A percentile compares a stretch with the other conserved stretches of the same genome.
Conservation (phyloP, 1,140 invertebrate genomes). For the Frieseomelitta varia region DNA sequence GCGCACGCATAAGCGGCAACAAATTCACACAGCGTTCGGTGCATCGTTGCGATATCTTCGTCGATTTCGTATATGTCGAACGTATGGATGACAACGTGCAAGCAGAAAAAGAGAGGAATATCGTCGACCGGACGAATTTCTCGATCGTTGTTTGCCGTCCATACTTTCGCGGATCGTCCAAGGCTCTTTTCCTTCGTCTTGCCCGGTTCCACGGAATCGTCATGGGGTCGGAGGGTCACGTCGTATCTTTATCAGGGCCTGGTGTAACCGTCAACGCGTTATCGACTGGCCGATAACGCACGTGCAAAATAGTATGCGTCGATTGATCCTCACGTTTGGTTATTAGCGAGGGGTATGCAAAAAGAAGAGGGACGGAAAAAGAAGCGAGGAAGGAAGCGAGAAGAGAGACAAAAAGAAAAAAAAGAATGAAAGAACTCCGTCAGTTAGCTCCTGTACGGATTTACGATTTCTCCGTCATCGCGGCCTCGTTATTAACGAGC, state of each 20-base stretch:
- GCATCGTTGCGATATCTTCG: slow-evolving; percentile 53
- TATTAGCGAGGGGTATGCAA: neutral
- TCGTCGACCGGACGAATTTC: slow-evolving; percentile 2
- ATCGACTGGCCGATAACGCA: slow-evolving; percentile 71
- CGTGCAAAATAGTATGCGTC: slow-evolving; percentile 76
- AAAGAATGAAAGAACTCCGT: neutral
- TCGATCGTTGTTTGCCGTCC: neutral
- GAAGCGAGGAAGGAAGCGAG: neutral
- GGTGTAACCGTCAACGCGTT: slow-evolving; percentile 69
- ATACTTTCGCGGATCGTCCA: neutral
- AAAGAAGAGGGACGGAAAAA: neutral
- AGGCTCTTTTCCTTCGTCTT: slow-evolving; percentile 29
- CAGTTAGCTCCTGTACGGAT: neutral
- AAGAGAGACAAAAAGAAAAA: neutral
- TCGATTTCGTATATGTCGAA: slow-evolving; percentile 18
- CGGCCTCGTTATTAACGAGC: slow-evolving; percentile 46
- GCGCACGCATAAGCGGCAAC: slow-evolving; percentile 51
- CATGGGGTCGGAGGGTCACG: slow-evolving; percentile 76
- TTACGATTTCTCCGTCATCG: slow-evolving; percentile 8
- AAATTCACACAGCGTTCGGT: slow-evolving; percentile 16
- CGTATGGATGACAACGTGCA: neutral
- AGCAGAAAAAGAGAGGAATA: neutral
- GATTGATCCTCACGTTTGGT: slow-evolving; percentile 62
- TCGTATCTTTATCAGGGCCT: slow-evolving; percentile 76
- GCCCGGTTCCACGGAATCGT: slow-evolving; percentile 69